Evolutionary conservation across 2,797 vertebrate species (phyloP).

Genomic region (Eidolon dupreanum): DNA sequence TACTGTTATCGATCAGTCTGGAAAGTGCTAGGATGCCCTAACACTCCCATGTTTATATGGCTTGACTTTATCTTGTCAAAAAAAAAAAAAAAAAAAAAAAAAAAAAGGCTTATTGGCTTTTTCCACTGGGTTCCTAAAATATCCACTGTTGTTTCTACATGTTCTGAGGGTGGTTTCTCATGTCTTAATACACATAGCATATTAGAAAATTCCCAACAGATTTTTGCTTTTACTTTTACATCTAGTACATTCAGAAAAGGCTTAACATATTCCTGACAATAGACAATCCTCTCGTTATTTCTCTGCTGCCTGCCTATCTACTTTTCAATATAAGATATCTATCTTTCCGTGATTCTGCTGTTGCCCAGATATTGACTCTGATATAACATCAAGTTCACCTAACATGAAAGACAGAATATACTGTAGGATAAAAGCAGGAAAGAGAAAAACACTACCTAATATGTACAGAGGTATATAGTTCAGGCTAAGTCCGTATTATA

Average conservation of each 20-base stretch:
- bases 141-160: neutral
- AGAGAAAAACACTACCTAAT: neutral
- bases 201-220: conserved; percentile 54
- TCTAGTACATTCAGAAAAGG: conserved; percentile 45
- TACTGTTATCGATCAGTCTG: conserved; percentile 77
- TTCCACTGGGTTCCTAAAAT: conserved; percentile 54
- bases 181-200: conserved; percentile 1
- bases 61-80: conserved; percentile 64
- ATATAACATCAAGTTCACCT: neutral
- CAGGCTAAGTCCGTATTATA: neutral
- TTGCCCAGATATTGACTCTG: neutral
- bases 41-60: conserved; percentile 37
- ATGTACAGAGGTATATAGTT: neutral
- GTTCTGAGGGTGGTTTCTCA: conserved; percentile 38
- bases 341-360: conserved; percentile 40
- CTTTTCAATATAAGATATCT: conserved; percentile 44
- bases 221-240: conserved; percentile 77
- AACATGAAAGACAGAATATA: neutral
- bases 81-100: neutral
- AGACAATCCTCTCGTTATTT: conserved; percentile 61
- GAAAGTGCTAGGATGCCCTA: conserved; percentile 65
- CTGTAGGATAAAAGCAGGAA: neutral
- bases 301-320: neutral
- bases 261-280: conserved; percentile 37
- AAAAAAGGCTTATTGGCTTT: conserved; percentile 57